Evolutionary conservation across 2,113 vertebrate genomes (phyloP), one percentile per base, ranked within the genome.

Genomic region (Lampris megalopsis): DNA sequence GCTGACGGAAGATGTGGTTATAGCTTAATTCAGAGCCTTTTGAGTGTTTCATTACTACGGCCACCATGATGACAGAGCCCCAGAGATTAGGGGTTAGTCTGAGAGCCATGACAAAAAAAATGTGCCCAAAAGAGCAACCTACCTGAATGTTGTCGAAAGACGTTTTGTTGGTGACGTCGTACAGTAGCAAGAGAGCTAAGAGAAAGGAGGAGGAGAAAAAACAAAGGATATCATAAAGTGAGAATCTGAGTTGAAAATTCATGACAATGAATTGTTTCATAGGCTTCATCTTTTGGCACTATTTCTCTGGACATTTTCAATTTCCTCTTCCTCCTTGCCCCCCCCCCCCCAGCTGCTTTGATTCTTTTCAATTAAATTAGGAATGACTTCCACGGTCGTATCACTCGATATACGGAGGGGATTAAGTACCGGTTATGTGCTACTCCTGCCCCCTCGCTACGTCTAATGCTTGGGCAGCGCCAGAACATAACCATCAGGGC

Each of bases 61-160:
- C 42, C 1, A 10, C 43, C 43, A 45, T 45, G 7, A 45, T 1
- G 43, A n/a, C n/a, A n/a, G n/a, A n/a, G 43, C 43, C 43, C 7
- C 43, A 45, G 43, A 5, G 43, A 45, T 45, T 45, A 45, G 4
- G 7, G 1, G 7, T 6, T 6, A 45, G 4, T 45, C 7, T 45
- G 42, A 53, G 1, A n/a, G 10, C 5, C 8, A 48, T 6, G 61
- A 65, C 2, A 45, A 35, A 52, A 6, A 58, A 58, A 9, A 61
- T 9, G 5, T 9, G 13, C n/a, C 9, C 53, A 40, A 45, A 66
- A 66, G 11, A 40, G 5, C 9, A 24, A 24, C 88, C 9, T 93
- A 98, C 97, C 95, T 96, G 95, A 80, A 97, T 96, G 93, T 97
- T 98, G 95, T 97, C 96, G 0, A 98, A 98, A 0, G 97, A 98